Base-by-base conservation (phyloP, 1,140 invertebrate species). In the Reticulitermes speratus region DNA sequence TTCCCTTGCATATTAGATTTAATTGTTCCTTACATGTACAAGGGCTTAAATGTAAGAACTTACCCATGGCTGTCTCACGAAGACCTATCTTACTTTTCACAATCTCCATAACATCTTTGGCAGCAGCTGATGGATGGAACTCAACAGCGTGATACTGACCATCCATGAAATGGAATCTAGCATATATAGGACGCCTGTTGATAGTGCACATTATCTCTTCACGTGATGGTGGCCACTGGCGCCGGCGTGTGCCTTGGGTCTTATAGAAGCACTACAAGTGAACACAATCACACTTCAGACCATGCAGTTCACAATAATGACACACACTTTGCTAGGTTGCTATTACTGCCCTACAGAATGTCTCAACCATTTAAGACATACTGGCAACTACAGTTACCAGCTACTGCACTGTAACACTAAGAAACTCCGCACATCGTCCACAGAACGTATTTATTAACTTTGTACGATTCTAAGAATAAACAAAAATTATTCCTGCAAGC, bases 141-240 rank as follows among this genome's bases (percentile, higher is more conserved):
- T 98, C 97, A 6, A 99, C 95, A 0, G 97, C 96, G 90, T 98
- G 97, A 90, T 98, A 98, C 89, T 98, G 97, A 6, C 97, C 97
- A 91, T 99, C 97, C 93, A 98, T 96, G 89, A 99, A 96, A 90
- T 97, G 95, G 88, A 99, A 97, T 83, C 97, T 94, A 0, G 97
- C 96, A 90, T 98, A 98, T 86, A 98, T 96, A 11, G 96, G 96
- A 87, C 97, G 93, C 82, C 97, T 93, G 88, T 98, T 97, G 25
- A 97, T 97, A 1, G 97, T 97, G 90, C 97, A 98, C 87, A 98
- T 93, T 87, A 99, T 96, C 92, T 99, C 98, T 89, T 98, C 97
- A 85, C 96, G 94, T 14, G 97, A 98, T 11, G 98, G 98, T n/a
- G 97, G 96, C 94, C 96, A 97, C 88, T 98, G 96, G 0, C 98